Evolutionary conservation across 64 coral and sea anemone species (phyloP).

Genomic region (Trachythela sp.): DNA sequence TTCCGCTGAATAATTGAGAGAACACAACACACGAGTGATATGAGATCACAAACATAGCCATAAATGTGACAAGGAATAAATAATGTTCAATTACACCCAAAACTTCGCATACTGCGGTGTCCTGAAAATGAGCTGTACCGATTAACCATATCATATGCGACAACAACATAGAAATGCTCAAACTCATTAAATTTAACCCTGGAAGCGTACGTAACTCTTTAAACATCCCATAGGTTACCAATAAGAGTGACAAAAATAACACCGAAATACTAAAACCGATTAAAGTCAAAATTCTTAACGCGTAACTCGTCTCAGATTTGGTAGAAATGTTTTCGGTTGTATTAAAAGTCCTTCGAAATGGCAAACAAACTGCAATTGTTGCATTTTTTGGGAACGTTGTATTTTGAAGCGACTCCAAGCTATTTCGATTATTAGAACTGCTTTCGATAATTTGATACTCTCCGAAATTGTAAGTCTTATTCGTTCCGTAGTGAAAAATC

Average conservation of each 20-base stretch:
- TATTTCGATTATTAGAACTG: not conserved
- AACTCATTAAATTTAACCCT: not conserved
- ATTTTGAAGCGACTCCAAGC: not conserved
- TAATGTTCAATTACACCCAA: not conserved
- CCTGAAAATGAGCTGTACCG: not conserved
- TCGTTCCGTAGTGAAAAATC: not conserved
- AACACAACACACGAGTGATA: not conserved
- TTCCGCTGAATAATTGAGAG: not conserved
- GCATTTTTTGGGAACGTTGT: not conserved
- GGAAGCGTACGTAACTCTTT: not conserved
- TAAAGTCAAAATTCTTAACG: not conserved
- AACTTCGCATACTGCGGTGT: not conserved
- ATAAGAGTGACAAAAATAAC: not conserved
- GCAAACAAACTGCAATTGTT: not conserved
- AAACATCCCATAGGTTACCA: not conserved
- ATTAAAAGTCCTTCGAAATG: not conserved
- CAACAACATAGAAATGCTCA: not conserved
- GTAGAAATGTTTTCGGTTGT: not conserved
- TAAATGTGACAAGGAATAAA: not conserved
- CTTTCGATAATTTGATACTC: not conserved
- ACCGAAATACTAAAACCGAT: not conserved
- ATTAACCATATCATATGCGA: not conserved
- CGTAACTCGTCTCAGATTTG: not conserved
- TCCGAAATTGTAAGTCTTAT: not conserved
- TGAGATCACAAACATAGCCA: not conserved